These are phyloP conservation scores for Amphibalanus amphitrite DNA, from an alignment of 1,140 invertebrate species.

Conservation along the genomic window DNA sequence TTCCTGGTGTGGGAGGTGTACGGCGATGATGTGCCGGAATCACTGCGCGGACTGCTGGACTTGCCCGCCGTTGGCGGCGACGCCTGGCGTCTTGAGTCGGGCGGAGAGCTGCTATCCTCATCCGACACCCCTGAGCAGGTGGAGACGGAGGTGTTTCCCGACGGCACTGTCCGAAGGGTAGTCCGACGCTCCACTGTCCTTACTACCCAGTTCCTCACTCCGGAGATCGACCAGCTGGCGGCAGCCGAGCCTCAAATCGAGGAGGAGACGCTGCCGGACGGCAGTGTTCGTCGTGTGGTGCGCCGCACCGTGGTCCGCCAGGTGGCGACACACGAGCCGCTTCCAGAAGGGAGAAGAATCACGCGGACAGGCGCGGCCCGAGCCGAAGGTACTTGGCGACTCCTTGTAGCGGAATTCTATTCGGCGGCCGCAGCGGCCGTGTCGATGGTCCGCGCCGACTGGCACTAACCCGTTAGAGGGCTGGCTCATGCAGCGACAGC, in stretches of 20 bases:
- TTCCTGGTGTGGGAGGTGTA: neutral
- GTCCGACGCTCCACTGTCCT: neutral
- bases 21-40: neutral
- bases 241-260: neutral
- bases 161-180: neutral
- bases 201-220: neutral
- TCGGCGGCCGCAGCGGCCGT: neutral
- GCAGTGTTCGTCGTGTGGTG: neutral
- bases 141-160: neutral
- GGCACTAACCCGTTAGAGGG: neutral
- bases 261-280: neutral
- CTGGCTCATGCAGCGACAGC: neutral
- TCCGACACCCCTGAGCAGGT: neutral
- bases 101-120: neutral
- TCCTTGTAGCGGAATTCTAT: neutral
- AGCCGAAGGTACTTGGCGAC: neutral
- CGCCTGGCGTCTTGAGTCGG: neutral
- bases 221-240: neutral
- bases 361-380: neutral
- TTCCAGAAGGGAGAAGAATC: neutral
- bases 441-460: neutral
- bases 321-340: neutral
- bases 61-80: neutral
- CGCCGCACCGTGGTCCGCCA: neutral
- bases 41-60: neutral